Conservation (phyloP, 2,888 invertebrate species). For the Synergus itoensis region DNA sequence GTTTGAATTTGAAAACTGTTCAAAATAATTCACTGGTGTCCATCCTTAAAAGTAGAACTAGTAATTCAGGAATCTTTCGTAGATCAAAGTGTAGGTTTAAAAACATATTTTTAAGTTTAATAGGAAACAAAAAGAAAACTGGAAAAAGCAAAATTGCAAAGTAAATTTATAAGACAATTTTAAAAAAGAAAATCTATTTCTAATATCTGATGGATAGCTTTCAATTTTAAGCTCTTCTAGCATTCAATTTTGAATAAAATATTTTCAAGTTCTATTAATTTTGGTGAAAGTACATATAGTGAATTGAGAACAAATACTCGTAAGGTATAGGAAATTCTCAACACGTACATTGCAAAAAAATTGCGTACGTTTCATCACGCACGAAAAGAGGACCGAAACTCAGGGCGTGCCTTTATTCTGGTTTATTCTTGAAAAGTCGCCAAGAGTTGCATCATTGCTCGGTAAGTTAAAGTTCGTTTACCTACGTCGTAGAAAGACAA, state of each 20-base stretch:
- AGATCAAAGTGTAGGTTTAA: too few species aligned
- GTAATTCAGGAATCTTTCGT: not conserved
- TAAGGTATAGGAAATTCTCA: not conserved
- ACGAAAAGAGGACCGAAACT: not conserved
- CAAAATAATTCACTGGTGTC: not conserved
- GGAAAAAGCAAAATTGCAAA: not conserved
- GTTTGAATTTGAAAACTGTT: too few species aligned
- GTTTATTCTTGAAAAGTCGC: constrained; percentile 2
- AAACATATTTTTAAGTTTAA: not conserved
- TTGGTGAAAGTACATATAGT: not conserved
- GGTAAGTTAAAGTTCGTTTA: constrained; percentile 30
- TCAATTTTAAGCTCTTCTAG: not conserved
- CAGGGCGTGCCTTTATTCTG: not conserved
- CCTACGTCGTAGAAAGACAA: not conserved
- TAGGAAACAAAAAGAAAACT: not conserved
- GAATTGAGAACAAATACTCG: not conserved
- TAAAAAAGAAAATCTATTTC: not conserved
- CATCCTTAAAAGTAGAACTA: not conserved
- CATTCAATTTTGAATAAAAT: not conserved
- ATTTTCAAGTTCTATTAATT: not conserved
- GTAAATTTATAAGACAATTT: not conserved
- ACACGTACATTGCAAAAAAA: not conserved
- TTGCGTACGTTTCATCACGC: not conserved
- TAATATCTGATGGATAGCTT: not conserved
- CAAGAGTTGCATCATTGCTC: not conserved